Percentiles rank a stretch among this genome's conserved stretches.
Evolutionary conservation across 1,140 invertebrate genomes (phyloP).

Genomic region (Tetramorium parvispinum): DNA sequence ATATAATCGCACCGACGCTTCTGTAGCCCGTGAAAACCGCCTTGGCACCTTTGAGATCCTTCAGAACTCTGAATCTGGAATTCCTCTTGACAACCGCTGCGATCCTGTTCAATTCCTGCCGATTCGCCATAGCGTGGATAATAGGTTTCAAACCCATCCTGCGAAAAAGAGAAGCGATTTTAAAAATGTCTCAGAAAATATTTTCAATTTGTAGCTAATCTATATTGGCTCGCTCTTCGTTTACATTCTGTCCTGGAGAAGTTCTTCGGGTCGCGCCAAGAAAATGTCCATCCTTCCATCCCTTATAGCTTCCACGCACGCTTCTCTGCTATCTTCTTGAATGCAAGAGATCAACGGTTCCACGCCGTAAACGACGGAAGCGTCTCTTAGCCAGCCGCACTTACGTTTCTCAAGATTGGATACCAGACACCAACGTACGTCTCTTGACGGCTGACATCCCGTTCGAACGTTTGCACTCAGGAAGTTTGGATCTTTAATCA

Average conservation of each 20-base stretch:
- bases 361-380: slow-evolving; percentile 89
- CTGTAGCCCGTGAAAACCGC: slow-evolving; percentile 90
- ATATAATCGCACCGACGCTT: slow-evolving; percentile 86
- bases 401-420: slow-evolving; percentile 89
- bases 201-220: background rate
- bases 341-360: slow-evolving; percentile 91
- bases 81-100: slow-evolving; percentile 90
- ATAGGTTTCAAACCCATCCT: slow-evolving; percentile 88
- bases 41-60: slow-evolving; percentile 88
- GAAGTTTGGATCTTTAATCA: slow-evolving; percentile 86
- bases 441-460: slow-evolving; percentile 88
- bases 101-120: slow-evolving; percentile 88
- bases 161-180: slow-evolving; percentile 75
- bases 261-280: slow-evolving; percentile 87
- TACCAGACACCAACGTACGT: slow-evolving; percentile 84
- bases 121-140: slow-evolving; percentile 87
- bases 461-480: slow-evolving; percentile 88
- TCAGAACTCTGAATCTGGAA: slow-evolving; percentile 86
- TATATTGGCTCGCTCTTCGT: background rate
- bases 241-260: slow-evolving; percentile 86
- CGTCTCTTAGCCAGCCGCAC: slow-evolving; percentile 91
- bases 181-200: background rate
- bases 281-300: slow-evolving; percentile 89
- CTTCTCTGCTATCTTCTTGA: slow-evolving; percentile 83
- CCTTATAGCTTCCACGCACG: slow-evolving; percentile 89